Base-by-base conservation (phyloP, 2,888 invertebrate genomes). In the Pristionchus maxplancki region DNA sequence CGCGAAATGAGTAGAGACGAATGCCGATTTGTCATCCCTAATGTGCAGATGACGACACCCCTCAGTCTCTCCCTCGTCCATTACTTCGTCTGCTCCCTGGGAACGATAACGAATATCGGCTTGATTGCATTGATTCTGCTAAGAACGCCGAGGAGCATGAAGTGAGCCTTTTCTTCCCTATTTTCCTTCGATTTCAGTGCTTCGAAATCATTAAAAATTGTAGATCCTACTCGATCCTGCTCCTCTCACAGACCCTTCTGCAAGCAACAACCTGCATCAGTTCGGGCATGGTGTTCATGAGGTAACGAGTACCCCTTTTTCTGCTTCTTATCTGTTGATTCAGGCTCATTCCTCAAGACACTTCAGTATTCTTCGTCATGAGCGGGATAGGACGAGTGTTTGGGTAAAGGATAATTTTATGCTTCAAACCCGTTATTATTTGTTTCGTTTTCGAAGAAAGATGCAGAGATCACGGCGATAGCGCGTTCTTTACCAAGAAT, bases 321-420 rank as follows among this genome's bases (percentile, higher is more conserved):
- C 8, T 44, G 6, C 6, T 44, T 9, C 44, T 44, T 44, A 9
- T 44, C 44, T 44, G 44, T 11, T 11, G 44, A 44, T 44, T 48
- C 50, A 82, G 82, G 15, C 24, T 82, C 20, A 82, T 82, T 20
- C 82, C 82, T 31, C 82, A 82, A 31, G 82, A 53, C 20, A 53
- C 31, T 17, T 82, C 82, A 31, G 50, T 34, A 34, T 82, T 82
- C 82, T 82, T 82, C 34, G 53, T 53, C 1, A 34, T 50, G 34
- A 53, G 50, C 9, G 82, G 82, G 3, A 1, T 53, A 0, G 53
- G 48, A 6, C 50, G 82, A 37, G 31, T 53, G 6, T 44, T 82
- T 31, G 40, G 78, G 78, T 78, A 20, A 71, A n/a, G 71, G 6
- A 9, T 78, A 28, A 13, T 71, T 71, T 71, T 34, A 2, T 13